A percentile compares a stretch with the other conserved stretches of the same genome.
phyloP scores from a whole-genome alignment of 2,797 vertebrate genomes.

The Danio albolineatus region DNA sequence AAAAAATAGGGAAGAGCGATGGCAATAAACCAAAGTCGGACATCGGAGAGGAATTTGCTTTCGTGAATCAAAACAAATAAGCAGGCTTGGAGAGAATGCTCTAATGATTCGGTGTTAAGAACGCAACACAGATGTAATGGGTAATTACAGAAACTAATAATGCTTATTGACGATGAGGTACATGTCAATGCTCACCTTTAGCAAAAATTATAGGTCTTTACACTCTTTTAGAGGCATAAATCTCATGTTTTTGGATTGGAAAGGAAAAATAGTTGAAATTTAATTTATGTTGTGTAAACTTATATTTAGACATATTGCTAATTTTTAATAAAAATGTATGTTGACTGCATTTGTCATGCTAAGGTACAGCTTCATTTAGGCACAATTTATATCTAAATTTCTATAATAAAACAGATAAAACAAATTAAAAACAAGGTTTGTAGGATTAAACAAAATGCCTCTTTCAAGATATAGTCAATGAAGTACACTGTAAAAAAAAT shows the following conservation, averaged over 20 bases:
- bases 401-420: no score
- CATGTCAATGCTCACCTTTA: not conserved
- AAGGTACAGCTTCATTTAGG: not conserved
- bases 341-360: not conserved
- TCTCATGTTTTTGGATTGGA: not conserved
- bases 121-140: conserved; percentile 20
- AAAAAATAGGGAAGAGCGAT: conserved; percentile 13
- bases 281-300: no score
- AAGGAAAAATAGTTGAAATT: not conserved
- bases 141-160: not conserved
- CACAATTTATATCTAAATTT: no score
- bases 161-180: conserved; percentile 4
- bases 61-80: conserved; percentile 12
- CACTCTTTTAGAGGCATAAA: not conserved
- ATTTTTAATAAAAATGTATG: not conserved
- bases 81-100: conserved; percentile 9
- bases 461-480: no score
- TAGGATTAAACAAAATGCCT: no score
- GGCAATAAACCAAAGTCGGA: conserved; percentile 11
- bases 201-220: not conserved
- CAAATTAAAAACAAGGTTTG: no score
- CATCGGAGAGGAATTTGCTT: not conserved
- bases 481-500: no score
- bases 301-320: not conserved
- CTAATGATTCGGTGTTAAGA: conserved; percentile 18